These are phyloP conservation scores for Gastracanthus pulcherrimus DNA, from an alignment of 2,888 invertebrate species.

Conservation along the genomic window DNA sequence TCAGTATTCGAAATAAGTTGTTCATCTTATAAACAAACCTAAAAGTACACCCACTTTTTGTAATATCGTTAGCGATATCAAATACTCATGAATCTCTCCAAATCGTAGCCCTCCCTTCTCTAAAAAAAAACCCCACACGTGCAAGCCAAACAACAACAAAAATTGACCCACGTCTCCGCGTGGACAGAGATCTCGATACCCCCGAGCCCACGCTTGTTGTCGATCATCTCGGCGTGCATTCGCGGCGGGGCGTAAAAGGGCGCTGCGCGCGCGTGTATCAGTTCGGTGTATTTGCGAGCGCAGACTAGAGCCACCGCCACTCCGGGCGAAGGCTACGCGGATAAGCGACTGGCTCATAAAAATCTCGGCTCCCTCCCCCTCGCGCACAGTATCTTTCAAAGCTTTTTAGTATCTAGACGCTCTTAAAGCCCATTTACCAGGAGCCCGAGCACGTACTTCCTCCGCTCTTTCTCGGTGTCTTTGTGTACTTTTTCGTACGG, in stretches of 20 bases:
- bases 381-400: slow-evolving; percentile 15
- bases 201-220: too few species aligned
- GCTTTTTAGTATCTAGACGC: slow-evolving; percentile 17
- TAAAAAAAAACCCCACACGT: neutral
- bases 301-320: too few species aligned
- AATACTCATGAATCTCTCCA: neutral
- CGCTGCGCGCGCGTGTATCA: too few species aligned
- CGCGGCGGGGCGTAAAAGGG: neutral
- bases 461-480: neutral
- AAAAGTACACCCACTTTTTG: too few species aligned
- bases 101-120: neutral
- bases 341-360: slow-evolving; percentile 17
- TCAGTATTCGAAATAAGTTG: too few species aligned
- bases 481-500: neutral
- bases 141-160: neutral
- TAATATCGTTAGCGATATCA: too few species aligned
- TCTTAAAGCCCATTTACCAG: neutral
- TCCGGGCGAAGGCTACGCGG: too few species aligned
- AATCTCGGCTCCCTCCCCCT: too few species aligned
- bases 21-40: too few species aligned
- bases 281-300: too few species aligned
- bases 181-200: too few species aligned
- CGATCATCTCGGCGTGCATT: too few species aligned
- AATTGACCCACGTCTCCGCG: neutral
- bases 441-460: neutral